A percentile compares a stretch with the other conserved stretches of the same genome.
Conservation (phyloP, 1,140 invertebrate species). For the Tachypleus tridentatus region DNA sequence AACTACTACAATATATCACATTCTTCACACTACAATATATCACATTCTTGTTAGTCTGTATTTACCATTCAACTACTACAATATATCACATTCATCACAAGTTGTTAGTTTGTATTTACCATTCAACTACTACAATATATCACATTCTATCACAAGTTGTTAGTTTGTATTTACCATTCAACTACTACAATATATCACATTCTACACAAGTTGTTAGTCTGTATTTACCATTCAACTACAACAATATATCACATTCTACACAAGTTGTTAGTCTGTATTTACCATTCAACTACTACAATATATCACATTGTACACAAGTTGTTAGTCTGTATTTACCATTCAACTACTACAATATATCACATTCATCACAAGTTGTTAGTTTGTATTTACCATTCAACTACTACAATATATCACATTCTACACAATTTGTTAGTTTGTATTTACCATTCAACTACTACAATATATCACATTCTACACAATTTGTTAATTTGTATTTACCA, state of each 20-base stretch:
- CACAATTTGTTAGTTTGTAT: neutral
- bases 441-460: slow-evolving; percentile 1
- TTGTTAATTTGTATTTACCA: neutral
- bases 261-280: neutral
- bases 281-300: too few species aligned
- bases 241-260: neutral
- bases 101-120: neutral
- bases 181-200: slow-evolving; percentile 1
- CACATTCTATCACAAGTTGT: too few species aligned
- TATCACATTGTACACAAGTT: too few species aligned
- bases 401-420: too few species aligned
- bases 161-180: neutral
- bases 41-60: too few species aligned
- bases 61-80: neutral
- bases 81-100: neutral
- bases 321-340: neutral
- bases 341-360: slow-evolving; percentile 1
- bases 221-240: neutral
- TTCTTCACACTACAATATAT: too few species aligned
- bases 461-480: neutral
- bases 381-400: neutral
- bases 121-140: too few species aligned
- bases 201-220: neutral
- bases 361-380: neutral
- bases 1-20: slow-evolving; percentile 1